Evolutionary conservation across 2,888 invertebrate genomes (phyloP).

Genomic region (Lepetodrilus schrolli): DNA sequence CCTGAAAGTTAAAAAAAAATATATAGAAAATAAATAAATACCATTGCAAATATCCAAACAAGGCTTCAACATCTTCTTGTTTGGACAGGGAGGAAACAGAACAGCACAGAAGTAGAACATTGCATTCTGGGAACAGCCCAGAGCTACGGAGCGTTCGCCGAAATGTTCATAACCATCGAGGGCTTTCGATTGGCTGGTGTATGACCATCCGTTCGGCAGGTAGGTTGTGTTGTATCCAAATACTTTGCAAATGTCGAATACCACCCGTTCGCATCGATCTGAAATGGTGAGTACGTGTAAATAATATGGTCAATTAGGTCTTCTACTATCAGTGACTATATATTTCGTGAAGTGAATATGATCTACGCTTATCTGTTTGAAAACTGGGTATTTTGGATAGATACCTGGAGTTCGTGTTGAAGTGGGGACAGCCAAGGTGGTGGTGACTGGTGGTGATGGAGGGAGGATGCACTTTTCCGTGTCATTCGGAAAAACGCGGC

Average conservation of each 20-base stretch:
- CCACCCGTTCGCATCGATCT: background rate
- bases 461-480: conserved; percentile 27
- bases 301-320: too few relatives aligned
- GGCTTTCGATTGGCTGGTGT: background rate
- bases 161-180: background rate
- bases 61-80: conserved; percentile 17
- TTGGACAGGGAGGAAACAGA: conserved; percentile 45
- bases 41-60: conserved; percentile 40
- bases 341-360: too few relatives aligned
- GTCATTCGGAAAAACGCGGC: conserved; percentile 29
- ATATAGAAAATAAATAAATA: too few relatives aligned
- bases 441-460: background rate
- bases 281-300: background rate
- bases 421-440: background rate
- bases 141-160: background rate
- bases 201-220: background rate
- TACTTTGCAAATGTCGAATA: conserved; percentile 3
- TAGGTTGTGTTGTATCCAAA: conserved; percentile 22
- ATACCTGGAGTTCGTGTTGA: background rate
- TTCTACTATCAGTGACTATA: too few relatives aligned
- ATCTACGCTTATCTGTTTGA: too few relatives aligned
- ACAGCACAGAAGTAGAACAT: conserved; percentile 46
- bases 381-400: background rate
- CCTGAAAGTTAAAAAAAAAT: too few relatives aligned
- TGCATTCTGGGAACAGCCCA: conserved; percentile 39